Evolutionary conservation across 2,797 vertebrate species (phyloP).

Genomic region (Aotus griseimembra): DNA sequence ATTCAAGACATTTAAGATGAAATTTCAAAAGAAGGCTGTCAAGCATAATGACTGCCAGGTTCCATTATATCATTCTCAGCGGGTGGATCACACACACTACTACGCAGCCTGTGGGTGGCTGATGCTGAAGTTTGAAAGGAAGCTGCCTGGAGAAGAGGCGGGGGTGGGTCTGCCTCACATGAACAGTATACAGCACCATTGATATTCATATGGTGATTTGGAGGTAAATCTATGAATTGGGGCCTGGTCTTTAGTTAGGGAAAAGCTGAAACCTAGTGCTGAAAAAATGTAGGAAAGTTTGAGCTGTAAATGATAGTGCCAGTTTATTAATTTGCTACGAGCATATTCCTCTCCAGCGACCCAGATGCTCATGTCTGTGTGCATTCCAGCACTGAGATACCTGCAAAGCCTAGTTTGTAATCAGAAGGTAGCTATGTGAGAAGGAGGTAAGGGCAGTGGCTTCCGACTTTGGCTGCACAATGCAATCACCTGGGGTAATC

Average conservation of each 20-base stretch:
- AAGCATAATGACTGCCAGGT: slow-evolving; percentile 67
- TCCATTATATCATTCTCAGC: slow-evolving; percentile 55
- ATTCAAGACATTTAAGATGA: slow-evolving; percentile 65
- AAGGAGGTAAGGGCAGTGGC: neutral
- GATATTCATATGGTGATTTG: neutral
- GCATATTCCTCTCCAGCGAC: neutral
- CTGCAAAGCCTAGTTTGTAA: neutral
- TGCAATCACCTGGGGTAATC: too few species aligned
- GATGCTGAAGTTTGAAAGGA: slow-evolving; percentile 50
- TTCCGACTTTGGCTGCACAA: neutral
- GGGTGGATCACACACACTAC: slow-evolving; percentile 64
- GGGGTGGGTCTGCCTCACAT: neutral
- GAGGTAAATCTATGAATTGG: neutral
- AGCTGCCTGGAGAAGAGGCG: slow-evolving; percentile 9
- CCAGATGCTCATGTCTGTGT: neutral
- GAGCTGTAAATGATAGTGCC: neutral
- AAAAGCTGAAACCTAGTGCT: neutral
- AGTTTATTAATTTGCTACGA: neutral
- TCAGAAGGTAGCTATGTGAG: neutral
- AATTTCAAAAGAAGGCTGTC: slow-evolving; percentile 72
- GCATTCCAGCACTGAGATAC: neutral
- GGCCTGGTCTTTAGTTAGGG: neutral
- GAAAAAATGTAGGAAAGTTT: neutral
- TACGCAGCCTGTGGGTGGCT: slow-evolving; percentile 46
- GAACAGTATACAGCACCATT: neutral